phyloP scores from a whole-genome alignment of 2,888 invertebrate species.

The Drosophila greeni region DNA sequence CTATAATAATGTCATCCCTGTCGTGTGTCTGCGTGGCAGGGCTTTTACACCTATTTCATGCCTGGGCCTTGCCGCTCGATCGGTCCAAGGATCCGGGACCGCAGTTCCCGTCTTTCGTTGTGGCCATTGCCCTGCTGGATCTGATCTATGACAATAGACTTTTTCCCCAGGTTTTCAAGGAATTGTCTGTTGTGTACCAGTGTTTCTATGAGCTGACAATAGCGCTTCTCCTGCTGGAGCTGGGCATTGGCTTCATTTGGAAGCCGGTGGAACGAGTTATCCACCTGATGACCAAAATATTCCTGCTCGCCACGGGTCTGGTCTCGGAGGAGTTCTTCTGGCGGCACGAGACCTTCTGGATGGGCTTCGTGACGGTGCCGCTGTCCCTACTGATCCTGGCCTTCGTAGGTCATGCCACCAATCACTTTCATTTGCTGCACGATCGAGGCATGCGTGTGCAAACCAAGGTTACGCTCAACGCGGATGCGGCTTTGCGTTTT shows the following conservation, averaged over 20 bases:
- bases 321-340: not conserved
- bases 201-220: constrained; percentile 31
- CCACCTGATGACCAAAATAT: constrained; percentile 6
- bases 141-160: constrained; percentile 43
- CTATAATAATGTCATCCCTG: constrained; percentile 3
- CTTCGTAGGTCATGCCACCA: constrained; percentile 21
- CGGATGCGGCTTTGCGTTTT: not conserved
- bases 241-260: constrained; percentile 34
- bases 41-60: not conserved
- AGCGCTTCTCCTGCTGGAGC: constrained; percentile 38
- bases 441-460: not conserved
- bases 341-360: constrained; percentile 11
- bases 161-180: not conserved
- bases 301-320: constrained; percentile 15
- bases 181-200: constrained; percentile 1
- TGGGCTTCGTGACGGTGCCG: constrained; percentile 40
- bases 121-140: constrained; percentile 37
- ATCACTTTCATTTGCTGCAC: constrained; percentile 30
- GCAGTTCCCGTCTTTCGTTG: constrained; percentile 11
- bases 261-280: constrained; percentile 36
- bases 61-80: not conserved
- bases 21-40: constrained; percentile 10
- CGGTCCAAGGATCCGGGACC: no score
- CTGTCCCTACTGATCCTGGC: constrained; percentile 13
- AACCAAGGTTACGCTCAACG: not conserved